Conservation (phyloP, 64 coral and sea anemone genomes). For the Platygyra sinensis region DNA sequence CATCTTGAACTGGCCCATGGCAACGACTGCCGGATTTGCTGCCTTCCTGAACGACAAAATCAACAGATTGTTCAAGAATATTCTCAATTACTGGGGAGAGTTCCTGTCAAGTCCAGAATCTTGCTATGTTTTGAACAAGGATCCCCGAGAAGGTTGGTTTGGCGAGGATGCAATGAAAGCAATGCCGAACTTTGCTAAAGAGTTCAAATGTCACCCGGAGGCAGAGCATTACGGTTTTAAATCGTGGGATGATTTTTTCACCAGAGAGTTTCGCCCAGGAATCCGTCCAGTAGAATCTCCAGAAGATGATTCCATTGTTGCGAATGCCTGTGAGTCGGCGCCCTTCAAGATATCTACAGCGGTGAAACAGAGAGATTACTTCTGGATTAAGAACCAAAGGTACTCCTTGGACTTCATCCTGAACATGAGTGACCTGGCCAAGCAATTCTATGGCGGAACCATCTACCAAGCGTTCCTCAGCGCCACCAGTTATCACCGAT, state of each 20-base stretch:
- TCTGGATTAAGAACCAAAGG: constrained; percentile 56
- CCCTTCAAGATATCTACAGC: constrained; percentile 48
- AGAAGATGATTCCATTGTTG: constrained; percentile 58
- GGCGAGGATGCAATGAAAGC: constrained; percentile 60
- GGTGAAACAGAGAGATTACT: constrained; percentile 49
- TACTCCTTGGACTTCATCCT: constrained; percentile 76
- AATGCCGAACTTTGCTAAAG: constrained; percentile 72
- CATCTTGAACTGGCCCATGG: constrained; percentile 71
- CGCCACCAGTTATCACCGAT: constrained; percentile 75
- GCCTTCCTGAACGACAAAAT: constrained; percentile 73
- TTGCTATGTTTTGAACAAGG: constrained; percentile 41
- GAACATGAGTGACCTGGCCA: constrained; percentile 48
- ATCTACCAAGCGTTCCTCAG: constrained; percentile 83
- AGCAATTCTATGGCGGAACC: constrained; percentile 71
- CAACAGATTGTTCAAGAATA: constrained; percentile 52
- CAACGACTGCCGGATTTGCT: constrained; percentile 71
- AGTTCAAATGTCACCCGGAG: constrained; percentile 57
- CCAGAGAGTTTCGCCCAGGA: constrained; percentile 64
- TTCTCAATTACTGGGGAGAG: constrained; percentile 68
- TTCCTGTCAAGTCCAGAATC: constrained; percentile 41
- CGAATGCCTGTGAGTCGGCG: constrained; percentile 78
- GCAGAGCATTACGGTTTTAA: constrained; percentile 51
- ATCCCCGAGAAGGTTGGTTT: constrained; percentile 65
- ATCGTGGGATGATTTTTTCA: constrained; percentile 90
- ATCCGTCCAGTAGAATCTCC: constrained; percentile 65